Evolutionary conservation across 2,797 vertebrate genomes (phyloP).

Genomic region (Lophotriccus pileatus): DNA sequence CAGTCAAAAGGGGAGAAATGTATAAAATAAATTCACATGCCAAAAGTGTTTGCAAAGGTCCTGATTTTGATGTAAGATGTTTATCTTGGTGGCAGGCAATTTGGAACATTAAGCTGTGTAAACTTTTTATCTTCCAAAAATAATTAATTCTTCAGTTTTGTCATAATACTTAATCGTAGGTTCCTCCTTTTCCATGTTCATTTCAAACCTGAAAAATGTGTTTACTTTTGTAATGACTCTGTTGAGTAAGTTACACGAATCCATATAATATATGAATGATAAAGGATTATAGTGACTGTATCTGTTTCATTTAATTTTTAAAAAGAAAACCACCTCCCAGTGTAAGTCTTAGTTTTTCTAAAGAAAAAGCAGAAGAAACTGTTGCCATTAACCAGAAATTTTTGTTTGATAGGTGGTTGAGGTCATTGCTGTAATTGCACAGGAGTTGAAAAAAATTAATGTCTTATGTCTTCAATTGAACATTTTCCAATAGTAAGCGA

Average conservation of each 20-base stretch:
- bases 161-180: background rate
- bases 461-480: background rate
- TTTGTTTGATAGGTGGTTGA: background rate
- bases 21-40: background rate
- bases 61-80: background rate
- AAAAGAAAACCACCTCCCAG: background rate
- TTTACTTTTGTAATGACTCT: background rate
- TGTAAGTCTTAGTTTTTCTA: background rate
- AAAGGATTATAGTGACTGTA: background rate
- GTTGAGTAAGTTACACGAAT: background rate
- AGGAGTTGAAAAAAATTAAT: background rate
- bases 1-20: background rate
- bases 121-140: background rate
- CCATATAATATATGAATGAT: background rate
- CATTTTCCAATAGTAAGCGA: background rate
- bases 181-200: background rate
- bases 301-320: background rate
- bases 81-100: background rate
- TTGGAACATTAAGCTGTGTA: background rate
- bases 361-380: background rate
- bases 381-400: background rate
- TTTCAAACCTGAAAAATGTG: conserved; percentile 11
- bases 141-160: background rate
- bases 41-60: background rate
- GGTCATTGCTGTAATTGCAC: background rate